A percentile compares a stretch with the other conserved stretches of the same genome.
Conservation (phyloP, 37 sponge, comb jelly and placozoan genomes). For the Beroe forskalii region DNA sequence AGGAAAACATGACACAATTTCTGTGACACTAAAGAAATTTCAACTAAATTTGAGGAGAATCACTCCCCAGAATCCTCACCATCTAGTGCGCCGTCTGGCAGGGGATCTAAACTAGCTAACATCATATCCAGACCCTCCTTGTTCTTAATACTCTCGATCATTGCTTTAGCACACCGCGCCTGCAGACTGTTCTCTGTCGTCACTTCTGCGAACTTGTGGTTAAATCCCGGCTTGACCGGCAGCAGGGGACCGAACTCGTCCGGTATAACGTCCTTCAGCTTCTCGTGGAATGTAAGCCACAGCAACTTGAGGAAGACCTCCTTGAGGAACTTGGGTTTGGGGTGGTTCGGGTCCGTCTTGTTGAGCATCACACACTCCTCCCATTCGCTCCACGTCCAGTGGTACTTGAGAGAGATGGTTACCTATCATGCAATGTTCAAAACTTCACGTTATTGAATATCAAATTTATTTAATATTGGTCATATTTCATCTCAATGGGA, state of each 20-base stretch:
- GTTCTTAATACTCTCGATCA: constrained; percentile 45
- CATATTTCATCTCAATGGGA: too few relatives aligned
- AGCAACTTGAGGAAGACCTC: constrained; percentile 46
- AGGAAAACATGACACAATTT: neutral
- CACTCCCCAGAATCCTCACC: too few relatives aligned
- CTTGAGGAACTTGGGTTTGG: constrained; percentile 52
- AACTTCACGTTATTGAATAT: neutral
- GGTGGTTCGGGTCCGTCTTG: constrained; percentile 16
- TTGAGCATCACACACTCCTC: constrained; percentile 38
- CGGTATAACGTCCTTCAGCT: constrained; percentile 28
- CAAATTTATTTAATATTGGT: neutral
- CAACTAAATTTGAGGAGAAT: too few relatives aligned
- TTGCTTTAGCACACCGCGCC: constrained; percentile 9
- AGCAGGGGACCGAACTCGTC: constrained; percentile 21
- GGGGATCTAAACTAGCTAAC: constrained; percentile 37
- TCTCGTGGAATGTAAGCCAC: constrained; percentile 35
- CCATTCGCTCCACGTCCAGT: constrained; percentile 64
- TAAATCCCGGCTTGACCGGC: constrained; percentile 16
- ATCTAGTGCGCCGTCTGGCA: constrained; percentile 25
- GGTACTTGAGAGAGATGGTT: neutral
- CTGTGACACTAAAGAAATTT: too few relatives aligned
- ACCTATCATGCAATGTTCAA: neutral
- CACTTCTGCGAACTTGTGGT: constrained; percentile 30
- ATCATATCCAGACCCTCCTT: constrained; percentile 38
- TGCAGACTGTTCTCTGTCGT: constrained; percentile 13